Percentiles rank a stretch among this genome's conserved stretches.
Evolutionary conservation across 2,113 vertebrate genomes (phyloP).

Genomic region (Ophiodon elongatus): DNA sequence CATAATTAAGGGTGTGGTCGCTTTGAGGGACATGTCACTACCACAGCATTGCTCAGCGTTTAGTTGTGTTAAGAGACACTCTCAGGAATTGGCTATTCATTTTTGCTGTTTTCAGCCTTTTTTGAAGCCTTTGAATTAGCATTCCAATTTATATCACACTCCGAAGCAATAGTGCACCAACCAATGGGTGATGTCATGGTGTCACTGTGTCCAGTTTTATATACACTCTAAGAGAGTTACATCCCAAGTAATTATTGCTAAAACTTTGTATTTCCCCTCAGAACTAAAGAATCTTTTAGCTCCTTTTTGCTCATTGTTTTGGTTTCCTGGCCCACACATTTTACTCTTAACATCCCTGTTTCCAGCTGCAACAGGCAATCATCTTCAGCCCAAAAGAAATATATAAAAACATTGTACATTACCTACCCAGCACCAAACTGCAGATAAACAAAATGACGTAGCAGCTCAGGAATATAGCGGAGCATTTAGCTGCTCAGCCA

Average conservation of each 20-base stretch:
- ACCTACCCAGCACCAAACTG: not conserved
- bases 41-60: too few species aligned
- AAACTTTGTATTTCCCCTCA: not conserved
- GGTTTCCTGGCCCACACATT: not conserved
- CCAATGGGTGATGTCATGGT: too few species aligned
- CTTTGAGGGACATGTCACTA: too few species aligned
- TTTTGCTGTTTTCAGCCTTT: too few species aligned
- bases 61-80: not conserved
- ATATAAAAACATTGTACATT: not conserved
- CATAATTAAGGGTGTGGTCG: not conserved
- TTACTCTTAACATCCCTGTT: not conserved
- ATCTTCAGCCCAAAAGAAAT: not conserved
- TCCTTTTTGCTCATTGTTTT: not conserved
- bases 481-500: not conserved
- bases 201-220: too few species aligned
- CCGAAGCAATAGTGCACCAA: too few species aligned
- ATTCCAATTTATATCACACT: not conserved
- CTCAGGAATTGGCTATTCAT: not conserved
- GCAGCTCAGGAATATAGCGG: not conserved
- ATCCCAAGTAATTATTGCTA: not conserved
- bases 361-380: not conserved
- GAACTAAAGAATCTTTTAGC: not conserved
- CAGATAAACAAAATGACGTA: too few species aligned
- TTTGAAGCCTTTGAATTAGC: not conserved
- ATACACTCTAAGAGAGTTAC: too few species aligned